A percentile compares a stretch with the other conserved stretches of the same genome.
Evolutionary conservation across 2,113 vertebrate genomes (phyloP).

Genomic region (Chamaetylas fuelleborni): DNA sequence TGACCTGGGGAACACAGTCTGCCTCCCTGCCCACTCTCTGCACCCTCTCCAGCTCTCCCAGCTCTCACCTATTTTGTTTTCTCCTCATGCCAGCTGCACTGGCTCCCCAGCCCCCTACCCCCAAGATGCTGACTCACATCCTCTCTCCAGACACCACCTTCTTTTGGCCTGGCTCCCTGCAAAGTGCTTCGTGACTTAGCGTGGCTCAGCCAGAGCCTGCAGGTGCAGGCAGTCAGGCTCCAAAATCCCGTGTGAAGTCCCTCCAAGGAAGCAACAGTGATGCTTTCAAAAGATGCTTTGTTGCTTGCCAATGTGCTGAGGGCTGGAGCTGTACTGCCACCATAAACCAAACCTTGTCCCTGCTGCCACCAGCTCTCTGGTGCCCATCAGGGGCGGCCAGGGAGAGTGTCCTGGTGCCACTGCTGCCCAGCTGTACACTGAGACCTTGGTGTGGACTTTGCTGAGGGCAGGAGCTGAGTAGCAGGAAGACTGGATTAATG

Average conservation of each 20-base stretch:
- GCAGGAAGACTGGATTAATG: slow-evolving; percentile 27
- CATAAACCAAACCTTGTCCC: neutral
- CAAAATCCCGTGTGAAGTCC: neutral
- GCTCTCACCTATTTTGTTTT: neutral
- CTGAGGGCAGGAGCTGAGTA: neutral
- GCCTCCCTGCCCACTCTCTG: neutral
- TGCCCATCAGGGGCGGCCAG: neutral
- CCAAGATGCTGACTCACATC: slow-evolving; percentile 54
- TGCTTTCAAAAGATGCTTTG: neutral
- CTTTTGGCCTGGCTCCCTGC: slow-evolving; percentile 4
- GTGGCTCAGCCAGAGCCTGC: neutral
- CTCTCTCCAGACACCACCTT: neutral
- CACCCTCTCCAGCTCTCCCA: neutral
- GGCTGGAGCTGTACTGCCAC: neutral
- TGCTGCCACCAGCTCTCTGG: neutral
- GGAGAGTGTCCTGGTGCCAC: neutral
- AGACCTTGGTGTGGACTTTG: neutral
- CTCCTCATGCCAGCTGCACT: neutral
- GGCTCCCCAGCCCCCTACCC: neutral
- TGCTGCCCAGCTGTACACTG: neutral
- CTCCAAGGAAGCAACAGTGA: neutral
- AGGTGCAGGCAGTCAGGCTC: neutral
- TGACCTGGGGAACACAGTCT: accelerated
- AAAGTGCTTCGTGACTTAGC: neutral
- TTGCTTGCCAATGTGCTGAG: accelerated